phyloP scores from a whole-genome alignment of 2,113 vertebrate species.

The Drymodes brunneopygia region DNA sequence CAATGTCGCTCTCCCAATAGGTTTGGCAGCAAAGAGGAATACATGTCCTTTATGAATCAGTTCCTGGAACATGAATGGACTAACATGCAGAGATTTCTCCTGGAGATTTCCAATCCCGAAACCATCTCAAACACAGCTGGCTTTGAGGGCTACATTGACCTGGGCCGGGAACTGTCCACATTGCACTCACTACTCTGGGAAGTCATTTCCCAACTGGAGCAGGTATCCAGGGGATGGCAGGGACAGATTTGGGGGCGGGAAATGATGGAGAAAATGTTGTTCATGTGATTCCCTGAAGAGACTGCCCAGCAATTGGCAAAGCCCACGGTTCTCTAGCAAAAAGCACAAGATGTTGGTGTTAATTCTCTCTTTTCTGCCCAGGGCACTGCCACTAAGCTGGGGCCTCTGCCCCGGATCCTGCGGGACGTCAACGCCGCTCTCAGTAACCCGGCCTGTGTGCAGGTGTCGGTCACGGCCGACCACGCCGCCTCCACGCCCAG shows the following conservation, averaged over 20 bases:
- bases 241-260: neutral
- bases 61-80: conserved; percentile 96
- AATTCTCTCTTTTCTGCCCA: conserved; percentile 49
- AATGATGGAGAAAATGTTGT: neutral
- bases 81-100: conserved; percentile 94
- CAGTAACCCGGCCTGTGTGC: conserved; percentile 83
- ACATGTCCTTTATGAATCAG: conserved; percentile 99
- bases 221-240: conserved; percentile 67
- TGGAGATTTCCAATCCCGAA: conserved; percentile 96
- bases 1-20: conserved; percentile 41
- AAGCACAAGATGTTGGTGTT: neutral
- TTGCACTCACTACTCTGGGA: conserved; percentile 93
- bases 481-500: conserved; percentile 77
- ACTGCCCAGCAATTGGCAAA: neutral
- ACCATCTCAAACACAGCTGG: conserved; percentile 94
- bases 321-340: neutral
- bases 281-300: neutral
- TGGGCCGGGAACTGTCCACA: conserved; percentile 92
- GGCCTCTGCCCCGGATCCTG: conserved; percentile 91
- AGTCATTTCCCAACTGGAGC: conserved; percentile 90
- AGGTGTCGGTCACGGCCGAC: conserved; percentile 77
- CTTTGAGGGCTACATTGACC: conserved; percentile 96
- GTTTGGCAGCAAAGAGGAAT: conserved; percentile 96
- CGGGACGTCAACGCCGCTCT: conserved; percentile 88
- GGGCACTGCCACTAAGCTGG: conserved; percentile 86